phyloP scores from a whole-genome alignment of 2,113 vertebrate species.

The Spheniscus mendiculus region DNA sequence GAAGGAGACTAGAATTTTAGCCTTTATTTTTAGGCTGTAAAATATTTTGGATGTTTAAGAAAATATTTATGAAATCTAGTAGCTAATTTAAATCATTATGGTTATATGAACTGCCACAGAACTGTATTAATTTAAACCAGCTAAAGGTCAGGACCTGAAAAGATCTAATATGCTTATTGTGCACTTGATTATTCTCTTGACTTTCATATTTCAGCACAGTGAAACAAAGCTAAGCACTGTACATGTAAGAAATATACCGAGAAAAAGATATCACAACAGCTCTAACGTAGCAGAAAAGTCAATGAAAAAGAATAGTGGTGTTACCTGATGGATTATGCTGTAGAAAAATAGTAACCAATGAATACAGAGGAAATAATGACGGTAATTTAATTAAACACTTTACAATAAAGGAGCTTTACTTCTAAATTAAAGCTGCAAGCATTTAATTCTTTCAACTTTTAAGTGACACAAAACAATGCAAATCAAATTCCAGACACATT shows the following conservation, averaged over 20 bases:
- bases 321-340: background rate
- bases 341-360: background rate
- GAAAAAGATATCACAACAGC: background rate
- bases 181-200: constrained; percentile 26
- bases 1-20: background rate
- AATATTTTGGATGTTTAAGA: background rate
- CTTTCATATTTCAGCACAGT: constrained; percentile 57
- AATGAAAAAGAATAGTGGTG: background rate
- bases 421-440: background rate
- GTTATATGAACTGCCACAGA: background rate
- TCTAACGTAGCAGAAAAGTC: background rate
- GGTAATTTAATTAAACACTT: background rate
- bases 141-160: background rate
- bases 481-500: background rate
- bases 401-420: background rate
- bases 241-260: background rate
- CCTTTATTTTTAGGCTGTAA: background rate
- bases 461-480: background rate
- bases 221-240: constrained; percentile 19
- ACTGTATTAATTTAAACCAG: background rate
- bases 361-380: background rate
- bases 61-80: background rate
- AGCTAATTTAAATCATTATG: background rate
- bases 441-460: background rate
- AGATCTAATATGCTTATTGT: background rate